Conservation (phyloP, 2,888 invertebrate genomes). For the Mimachlamys varia region DNA sequence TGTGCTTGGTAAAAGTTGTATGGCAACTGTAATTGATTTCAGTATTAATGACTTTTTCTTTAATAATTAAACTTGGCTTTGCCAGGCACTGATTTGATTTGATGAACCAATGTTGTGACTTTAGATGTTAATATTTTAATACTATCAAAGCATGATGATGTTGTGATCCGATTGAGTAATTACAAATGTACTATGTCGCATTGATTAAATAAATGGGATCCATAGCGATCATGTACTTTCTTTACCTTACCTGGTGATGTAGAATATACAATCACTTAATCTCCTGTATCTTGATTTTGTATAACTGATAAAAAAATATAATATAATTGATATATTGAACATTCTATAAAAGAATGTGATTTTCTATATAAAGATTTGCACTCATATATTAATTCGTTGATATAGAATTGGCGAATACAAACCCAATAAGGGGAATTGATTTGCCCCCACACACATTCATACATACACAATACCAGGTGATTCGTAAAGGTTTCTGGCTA, state of each 20-base stretch:
- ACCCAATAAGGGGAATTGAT: not conserved
- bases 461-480: not conserved
- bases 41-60: too few relatives aligned
- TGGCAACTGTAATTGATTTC: too few relatives aligned
- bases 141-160: too few relatives aligned
- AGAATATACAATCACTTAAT: not conserved
- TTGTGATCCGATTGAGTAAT: too few relatives aligned
- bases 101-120: too few relatives aligned
- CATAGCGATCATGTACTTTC: not conserved
- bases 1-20: too few relatives aligned
- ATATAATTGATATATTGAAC: not conserved
- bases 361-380: not conserved
- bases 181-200: too few relatives aligned
- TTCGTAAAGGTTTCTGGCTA: not conserved
- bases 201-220: too few relatives aligned
- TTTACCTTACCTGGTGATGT: not conserved
- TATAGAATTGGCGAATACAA: not conserved
- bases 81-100: too few relatives aligned
- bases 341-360: not conserved
- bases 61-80: too few relatives aligned
- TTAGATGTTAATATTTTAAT: too few relatives aligned
- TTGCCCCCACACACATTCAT: not conserved
- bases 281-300: not conserved
- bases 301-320: not conserved
- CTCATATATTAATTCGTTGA: not conserved